Evolutionary conservation across 2,797 vertebrate species (phyloP), one percentile per base, ranked within the genome.

Genomic region (Crocidura indochinensis): DNA sequence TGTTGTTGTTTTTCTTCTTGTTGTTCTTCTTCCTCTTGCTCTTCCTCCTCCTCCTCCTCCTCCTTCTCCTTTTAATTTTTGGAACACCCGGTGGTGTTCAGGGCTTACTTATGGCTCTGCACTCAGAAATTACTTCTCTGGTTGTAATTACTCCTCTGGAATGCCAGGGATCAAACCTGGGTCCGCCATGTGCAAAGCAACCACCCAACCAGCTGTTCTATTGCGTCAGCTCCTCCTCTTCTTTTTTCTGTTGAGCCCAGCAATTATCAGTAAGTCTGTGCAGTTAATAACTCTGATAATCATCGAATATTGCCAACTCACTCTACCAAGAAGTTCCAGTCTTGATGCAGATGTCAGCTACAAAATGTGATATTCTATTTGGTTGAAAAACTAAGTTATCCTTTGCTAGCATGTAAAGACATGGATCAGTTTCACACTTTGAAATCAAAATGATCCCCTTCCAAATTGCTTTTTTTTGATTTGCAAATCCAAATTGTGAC

Each of bases 341-440:
- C 75, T 84, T 76, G 11, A 4, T 67, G 24, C 51, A 64, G 31
- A 73, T 53, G 56, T 90, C 26, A 65, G 26, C 10, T 27, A 65
- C 38, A 88, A 46, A 81, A 27, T 24, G 8, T 71, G 67, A 76
- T 71, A 47, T 53, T 67, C 64, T 79, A 62, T 46, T 6, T 29
- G 53, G 38, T 19, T 56, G 29, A 77, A 31, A 73, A 26, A 12
- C 3, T 19, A 74, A 65, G 49, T 49, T 85, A 17, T 77, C 56
- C 64, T 92, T 93, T 90, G 78, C 38, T 72, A 86, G 56, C 7
- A 90, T 62, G 68, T 62, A 95, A 87, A 90, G 62, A 22, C 24
- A 29, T 44, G 15, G 31, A 38, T 72, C 62, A 69, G 31, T 75
- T 92, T 75, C 68, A 92, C 38, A 60, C 5, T 83, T 90, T 93